These are phyloP conservation scores for Caranx melampygus DNA, from an alignment of 2,113 vertebrate species.

Conservation along the genomic window DNA sequence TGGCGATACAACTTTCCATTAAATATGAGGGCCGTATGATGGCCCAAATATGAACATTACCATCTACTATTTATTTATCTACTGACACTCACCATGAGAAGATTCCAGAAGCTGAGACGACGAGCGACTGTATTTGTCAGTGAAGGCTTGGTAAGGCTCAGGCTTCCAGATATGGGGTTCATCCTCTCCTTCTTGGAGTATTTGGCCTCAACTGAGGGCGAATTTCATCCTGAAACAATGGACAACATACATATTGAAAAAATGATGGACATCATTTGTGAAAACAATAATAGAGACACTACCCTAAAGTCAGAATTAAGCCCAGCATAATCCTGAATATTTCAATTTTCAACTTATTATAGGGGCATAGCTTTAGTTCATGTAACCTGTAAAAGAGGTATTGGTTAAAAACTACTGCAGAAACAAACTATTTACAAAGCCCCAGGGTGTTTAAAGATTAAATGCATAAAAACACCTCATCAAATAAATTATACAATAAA, in stretches of 20 bases:
- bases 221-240: slow-evolving; percentile 89
- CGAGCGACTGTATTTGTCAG: slow-evolving; percentile 95
- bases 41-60: neutral
- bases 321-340: too few species aligned
- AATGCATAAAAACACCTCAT: too few species aligned
- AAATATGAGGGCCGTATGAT: neutral
- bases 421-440: too few species aligned
- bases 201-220: slow-evolving; percentile 96
- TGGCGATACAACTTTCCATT: too few species aligned
- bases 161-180: slow-evolving; percentile 95
- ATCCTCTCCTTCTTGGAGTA: slow-evolving; percentile 94
- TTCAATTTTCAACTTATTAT: too few species aligned
- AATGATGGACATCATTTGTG: too few species aligned
- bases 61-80: neutral
- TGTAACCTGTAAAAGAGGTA: too few species aligned
- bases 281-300: too few species aligned
- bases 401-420: too few species aligned
- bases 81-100: slow-evolving; percentile 91
- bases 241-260: too few species aligned
- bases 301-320: too few species aligned
- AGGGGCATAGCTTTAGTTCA: too few species aligned
- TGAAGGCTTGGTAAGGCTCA: slow-evolving; percentile 94
- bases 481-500: neutral
- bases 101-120: slow-evolving; percentile 94
- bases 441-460: neutral